Evolutionary conservation across 2,797 vertebrate species (phyloP).

Genomic region (Danio albolineatus): DNA sequence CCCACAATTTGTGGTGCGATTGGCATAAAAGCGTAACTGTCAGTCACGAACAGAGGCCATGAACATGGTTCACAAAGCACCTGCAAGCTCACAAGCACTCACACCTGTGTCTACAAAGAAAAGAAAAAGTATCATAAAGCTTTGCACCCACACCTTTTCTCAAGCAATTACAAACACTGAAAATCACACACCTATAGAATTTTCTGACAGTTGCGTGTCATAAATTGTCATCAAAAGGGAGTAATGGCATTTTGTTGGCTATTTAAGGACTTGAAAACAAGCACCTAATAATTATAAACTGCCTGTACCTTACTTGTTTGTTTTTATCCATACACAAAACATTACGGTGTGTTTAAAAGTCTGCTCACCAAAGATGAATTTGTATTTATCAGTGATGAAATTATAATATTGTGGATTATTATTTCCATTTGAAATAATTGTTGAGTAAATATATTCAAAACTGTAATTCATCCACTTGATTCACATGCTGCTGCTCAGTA

Average conservation of each 20-base stretch:
- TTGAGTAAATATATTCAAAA: too few relatives aligned
- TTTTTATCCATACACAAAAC: too few relatives aligned
- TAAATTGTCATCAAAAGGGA: conserved; percentile 45
- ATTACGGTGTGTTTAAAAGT: too few relatives aligned
- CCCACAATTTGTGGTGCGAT: conserved; percentile 75
- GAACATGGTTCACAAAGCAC: conserved; percentile 57
- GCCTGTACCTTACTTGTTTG: neutral
- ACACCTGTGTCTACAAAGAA: conserved; percentile 57
- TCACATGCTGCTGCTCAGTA: too few relatives aligned
- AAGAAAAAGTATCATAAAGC: conserved; percentile 28
- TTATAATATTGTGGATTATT: too few relatives aligned
- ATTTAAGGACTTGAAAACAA: conserved; percentile 29
- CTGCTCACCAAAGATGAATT: too few relatives aligned
- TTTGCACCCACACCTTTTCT: conserved; percentile 51
- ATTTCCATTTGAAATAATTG: too few relatives aligned
- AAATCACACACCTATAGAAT: conserved; percentile 53
- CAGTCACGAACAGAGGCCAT: conserved; percentile 66
- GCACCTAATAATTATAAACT: conserved; percentile 5
- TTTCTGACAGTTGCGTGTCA: conserved; percentile 45
- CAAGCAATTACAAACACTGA: conserved; percentile 47
- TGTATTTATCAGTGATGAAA: too few relatives aligned
- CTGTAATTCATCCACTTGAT: too few relatives aligned
- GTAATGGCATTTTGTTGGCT: conserved; percentile 23
- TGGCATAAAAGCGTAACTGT: conserved; percentile 71
- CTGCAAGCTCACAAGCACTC: conserved; percentile 58